Evolutionary conservation across 2,797 vertebrate species (phyloP).

Genomic region (Enteromius fasciolatus): DNA sequence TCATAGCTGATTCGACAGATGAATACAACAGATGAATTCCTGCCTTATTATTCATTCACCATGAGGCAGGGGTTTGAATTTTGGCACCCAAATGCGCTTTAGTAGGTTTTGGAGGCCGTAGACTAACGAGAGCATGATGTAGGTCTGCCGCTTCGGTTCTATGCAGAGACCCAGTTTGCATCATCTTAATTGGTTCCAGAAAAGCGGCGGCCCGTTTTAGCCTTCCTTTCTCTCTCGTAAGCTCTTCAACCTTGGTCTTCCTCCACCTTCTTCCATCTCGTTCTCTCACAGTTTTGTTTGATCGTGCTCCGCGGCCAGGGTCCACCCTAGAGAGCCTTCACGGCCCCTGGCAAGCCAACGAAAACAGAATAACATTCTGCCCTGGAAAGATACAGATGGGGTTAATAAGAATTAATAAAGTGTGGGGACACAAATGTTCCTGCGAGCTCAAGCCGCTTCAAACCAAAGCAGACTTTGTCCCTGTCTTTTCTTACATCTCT

Average conservation of each 20-base stretch:
- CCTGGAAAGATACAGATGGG: constrained; percentile 50
- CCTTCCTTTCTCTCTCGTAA: constrained; percentile 9
- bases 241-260: constrained; percentile 21
- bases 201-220: constrained; percentile 17
- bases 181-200: constrained; percentile 54
- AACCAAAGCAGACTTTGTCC: constrained; percentile 46
- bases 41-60: constrained; percentile 15
- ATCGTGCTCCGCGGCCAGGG: constrained; percentile 13
- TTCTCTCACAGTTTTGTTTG: constrained; percentile 42
- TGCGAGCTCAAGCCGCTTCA: constrained; percentile 10
- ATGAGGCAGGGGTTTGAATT: constrained; percentile 24
- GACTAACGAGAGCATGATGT: constrained; percentile 14
- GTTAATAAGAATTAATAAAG: constrained; percentile 64
- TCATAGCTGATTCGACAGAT: constrained; percentile 30
- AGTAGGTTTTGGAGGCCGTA: background rate
- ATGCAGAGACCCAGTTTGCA: constrained; percentile 31
- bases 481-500: constrained; percentile 35
- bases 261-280: constrained; percentile 30
- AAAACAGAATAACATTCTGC: constrained; percentile 57
- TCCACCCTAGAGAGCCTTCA: constrained; percentile 50
- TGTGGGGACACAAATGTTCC: constrained; percentile 59
- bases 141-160: constrained; percentile 38
- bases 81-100: constrained; percentile 29
- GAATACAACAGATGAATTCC: constrained; percentile 26
- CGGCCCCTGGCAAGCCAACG: constrained; percentile 50